phyloP scores from a whole-genome alignment of 1,140 invertebrate species.

The Temnothorax curvispinosus region DNA sequence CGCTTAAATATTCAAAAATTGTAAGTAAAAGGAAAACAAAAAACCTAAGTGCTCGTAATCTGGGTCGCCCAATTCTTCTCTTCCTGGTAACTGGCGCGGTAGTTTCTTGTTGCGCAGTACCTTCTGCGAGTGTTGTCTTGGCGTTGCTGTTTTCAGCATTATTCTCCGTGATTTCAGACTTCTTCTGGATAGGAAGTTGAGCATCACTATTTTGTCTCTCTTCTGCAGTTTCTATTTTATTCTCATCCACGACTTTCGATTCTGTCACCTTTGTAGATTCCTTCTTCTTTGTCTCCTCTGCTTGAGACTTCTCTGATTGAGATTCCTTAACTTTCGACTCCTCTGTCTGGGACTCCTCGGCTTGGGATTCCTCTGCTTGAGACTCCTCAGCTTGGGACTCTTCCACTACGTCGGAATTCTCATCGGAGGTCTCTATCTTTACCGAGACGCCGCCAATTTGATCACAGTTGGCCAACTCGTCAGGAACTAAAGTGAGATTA shows the following conservation, averaged over 20 bases:
- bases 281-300: slow-evolving; percentile 12
- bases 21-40: slow-evolving; percentile 35
- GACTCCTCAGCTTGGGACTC: slow-evolving; percentile 78
- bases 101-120: slow-evolving; percentile 54
- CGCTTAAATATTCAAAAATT: slow-evolving; percentile 33
- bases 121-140: slow-evolving; percentile 35
- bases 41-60: slow-evolving; percentile 80
- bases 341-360: slow-evolving; percentile 46
- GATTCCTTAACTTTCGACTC: slow-evolving; percentile 48
- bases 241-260: slow-evolving; percentile 19
- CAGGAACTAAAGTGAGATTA: slow-evolving; percentile 81
- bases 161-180: slow-evolving; percentile 58
- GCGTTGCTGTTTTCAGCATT: slow-evolving; percentile 21
- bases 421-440: slow-evolving; percentile 82
- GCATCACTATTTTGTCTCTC: neutral
- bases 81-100: slow-evolving; percentile 76
- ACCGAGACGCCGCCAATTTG: slow-evolving; percentile 83
- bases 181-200: slow-evolving; percentile 49
- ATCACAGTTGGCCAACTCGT: slow-evolving; percentile 82
- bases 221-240: slow-evolving; percentile 51
- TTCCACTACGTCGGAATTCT: slow-evolving; percentile 76
- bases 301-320: slow-evolving; percentile 31
- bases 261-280: slow-evolving; percentile 32
- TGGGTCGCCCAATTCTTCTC: slow-evolving; percentile 75
- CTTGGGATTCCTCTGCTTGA: slow-evolving; percentile 54